Evolutionary conservation across 2,888 invertebrate species (phyloP), one percentile per base, ranked within the genome.

Genomic region (Agriopis aurantiaria): DNA sequence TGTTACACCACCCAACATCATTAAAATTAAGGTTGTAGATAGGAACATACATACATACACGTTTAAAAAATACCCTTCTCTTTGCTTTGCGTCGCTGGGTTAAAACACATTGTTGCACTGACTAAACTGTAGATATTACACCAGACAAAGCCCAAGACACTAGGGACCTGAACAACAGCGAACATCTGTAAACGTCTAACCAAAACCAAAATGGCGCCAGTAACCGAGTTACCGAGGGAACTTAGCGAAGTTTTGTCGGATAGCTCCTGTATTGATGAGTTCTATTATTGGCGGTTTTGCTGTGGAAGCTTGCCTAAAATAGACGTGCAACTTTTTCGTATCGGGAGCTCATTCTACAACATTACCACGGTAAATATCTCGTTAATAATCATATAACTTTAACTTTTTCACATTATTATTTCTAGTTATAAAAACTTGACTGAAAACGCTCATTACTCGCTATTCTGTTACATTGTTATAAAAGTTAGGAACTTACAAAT

Each of bases 171-270:
- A 69, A 55, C 60, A 65, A 46, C 58, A 33, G 12, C 33, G 33
- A 58, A 58, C 58, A 58, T 69, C 64, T 63, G 63, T 69, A 63
- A 74, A 69, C 62, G 58, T 67, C 66, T 55, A 63, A 61, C 55
- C 63, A 51, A 71, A 62, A 68, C 68, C 74, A 74, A 76, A 73
- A 76, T 74, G 75, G 75, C 75, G 65, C 57, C 66, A 62, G 58
- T 72, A 75, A 76, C 69, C 74, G 66, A 66, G 72, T 74, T 76
- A 74, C 56, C 69, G 48, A 33, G 65, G 45, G 48, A 52, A 63
- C 67, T 72, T 72, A 52, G 48, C 43, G 7, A 59, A 73, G 64
- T 69, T 71, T 53, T 68, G 59, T 40, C 56, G 59, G 55, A 70
- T 68, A 68, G 52, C 70, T 68, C 62, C 11, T 59, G 49, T 69